Conservation (phyloP, 2,113 vertebrate species). For the Nyctereutes procyonoides region DNA sequence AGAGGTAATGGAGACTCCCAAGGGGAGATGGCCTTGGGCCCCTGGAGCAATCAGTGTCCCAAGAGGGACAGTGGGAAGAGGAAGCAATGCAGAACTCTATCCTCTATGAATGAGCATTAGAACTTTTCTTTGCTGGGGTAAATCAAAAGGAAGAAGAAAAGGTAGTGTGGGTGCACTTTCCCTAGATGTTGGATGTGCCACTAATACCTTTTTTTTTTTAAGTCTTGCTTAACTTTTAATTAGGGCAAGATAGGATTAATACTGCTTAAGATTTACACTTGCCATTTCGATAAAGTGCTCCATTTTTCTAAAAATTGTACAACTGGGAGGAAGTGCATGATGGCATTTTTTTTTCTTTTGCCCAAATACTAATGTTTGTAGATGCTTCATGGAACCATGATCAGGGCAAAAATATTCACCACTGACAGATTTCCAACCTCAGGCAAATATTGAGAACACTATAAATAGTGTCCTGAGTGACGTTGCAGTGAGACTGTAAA, state of each 20-base stretch:
- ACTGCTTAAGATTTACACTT: neutral
- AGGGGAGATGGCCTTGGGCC: neutral
- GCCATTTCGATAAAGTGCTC: neutral
- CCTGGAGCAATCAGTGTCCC: neutral
- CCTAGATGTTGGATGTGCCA: neutral
- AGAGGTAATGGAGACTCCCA: neutral
- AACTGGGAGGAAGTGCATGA: neutral
- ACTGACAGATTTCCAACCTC: neutral
- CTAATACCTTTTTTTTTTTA: neutral
- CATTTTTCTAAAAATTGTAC: slow-evolving; percentile 38
- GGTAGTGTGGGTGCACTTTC: neutral
- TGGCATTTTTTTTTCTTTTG: neutral
- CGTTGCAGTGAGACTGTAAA: neutral
- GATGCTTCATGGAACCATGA: neutral
- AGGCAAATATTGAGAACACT: slow-evolving; percentile 5
- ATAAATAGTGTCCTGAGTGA: neutral
- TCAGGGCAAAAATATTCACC: neutral
- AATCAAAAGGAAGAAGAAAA: neutral
- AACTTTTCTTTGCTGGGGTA: neutral
- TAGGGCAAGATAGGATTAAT: neutral
- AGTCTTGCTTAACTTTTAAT: slow-evolving; percentile 42
- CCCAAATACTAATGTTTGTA: neutral
- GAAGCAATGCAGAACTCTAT: neutral
- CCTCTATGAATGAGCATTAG: neutral
- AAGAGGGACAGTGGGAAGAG: neutral